phyloP scores from a whole-genome alignment of 2,797 vertebrate species.

The Chaenodraco wilsoni region DNA sequence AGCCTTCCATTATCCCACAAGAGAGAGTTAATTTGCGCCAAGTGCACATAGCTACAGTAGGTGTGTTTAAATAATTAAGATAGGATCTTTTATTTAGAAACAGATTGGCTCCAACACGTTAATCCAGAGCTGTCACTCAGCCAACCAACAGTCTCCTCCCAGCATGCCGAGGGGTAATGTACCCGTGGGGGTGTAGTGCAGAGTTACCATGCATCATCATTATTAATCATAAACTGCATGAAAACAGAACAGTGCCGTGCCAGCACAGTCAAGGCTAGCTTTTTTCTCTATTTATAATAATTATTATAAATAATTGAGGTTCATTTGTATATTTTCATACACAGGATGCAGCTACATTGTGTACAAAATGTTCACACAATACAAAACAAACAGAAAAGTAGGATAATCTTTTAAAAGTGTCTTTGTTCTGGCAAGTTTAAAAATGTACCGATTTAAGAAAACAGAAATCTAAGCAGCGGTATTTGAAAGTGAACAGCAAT shows the following conservation, averaged over 20 bases:
- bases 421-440: not conserved
- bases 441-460: slow-evolving; percentile 7
- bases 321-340: no score
- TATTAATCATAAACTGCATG: not conserved
- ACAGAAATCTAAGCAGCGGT: not conserved
- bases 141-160: slow-evolving; percentile 43
- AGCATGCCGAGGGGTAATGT: slow-evolving; percentile 26
- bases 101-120: slow-evolving; percentile 56
- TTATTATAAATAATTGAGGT: no score
- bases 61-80: slow-evolving; percentile 70
- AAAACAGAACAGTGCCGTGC: not conserved
- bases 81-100: slow-evolving; percentile 72
- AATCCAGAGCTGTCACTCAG: slow-evolving; percentile 45
- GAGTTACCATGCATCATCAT: slow-evolving; percentile 3
- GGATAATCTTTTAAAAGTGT: no score
- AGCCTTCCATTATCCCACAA: slow-evolving; percentile 47
- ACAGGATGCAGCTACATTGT: no score
- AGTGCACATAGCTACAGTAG: slow-evolving; percentile 56
- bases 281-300: not conserved
- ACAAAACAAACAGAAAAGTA: no score
- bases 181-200: slow-evolving; percentile 22
- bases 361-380: no score
- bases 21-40: slow-evolving; percentile 51
- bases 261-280: not conserved
- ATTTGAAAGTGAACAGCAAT: slow-evolving; percentile 24